A percentile compares a stretch with the other conserved stretches of the same genome.
Evolutionary conservation across 2,797 vertebrate species (phyloP).

Genomic region (Muscicapa striata): DNA sequence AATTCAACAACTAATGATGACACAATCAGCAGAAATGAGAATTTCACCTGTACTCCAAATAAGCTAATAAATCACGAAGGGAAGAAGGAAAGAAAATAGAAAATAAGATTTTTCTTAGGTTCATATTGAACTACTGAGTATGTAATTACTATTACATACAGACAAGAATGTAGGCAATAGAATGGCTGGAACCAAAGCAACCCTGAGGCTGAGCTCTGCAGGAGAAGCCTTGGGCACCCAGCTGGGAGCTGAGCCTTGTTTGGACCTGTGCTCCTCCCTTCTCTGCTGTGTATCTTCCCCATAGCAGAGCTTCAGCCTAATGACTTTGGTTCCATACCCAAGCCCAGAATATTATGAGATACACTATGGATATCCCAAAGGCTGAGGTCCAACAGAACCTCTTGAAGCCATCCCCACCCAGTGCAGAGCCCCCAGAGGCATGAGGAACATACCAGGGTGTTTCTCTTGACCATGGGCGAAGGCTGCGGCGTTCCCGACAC

Average conservation of each 20-base stretch:
- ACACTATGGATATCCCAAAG: neutral
- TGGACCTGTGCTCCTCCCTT: neutral
- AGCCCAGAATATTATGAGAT: neutral
- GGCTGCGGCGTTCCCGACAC: slow-evolving; percentile 82
- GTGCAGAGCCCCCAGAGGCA: neutral
- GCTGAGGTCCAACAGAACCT: neutral
- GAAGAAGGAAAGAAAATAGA: neutral
- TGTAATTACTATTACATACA: neutral
- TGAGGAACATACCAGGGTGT: slow-evolving; percentile 72
- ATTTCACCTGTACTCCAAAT: neutral
- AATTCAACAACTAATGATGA: neutral
- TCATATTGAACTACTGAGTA: neutral
- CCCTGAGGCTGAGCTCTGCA: neutral
- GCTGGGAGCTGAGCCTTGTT: neutral
- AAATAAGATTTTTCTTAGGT: neutral
- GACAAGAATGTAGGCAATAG: neutral
- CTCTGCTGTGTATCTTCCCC: neutral
- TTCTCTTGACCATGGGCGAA: slow-evolving; percentile 80
- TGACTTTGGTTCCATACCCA: neutral
- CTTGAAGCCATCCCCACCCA: neutral
- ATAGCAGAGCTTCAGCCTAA: neutral
- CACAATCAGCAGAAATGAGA: neutral
- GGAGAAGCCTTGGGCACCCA: neutral
- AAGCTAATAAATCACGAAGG: neutral
- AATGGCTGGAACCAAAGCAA: neutral